A percentile compares a stretch with the other conserved stretches of the same genome.
Conservation (phyloP, 2,888 invertebrate genomes). For the Ligdia adustata region DNA sequence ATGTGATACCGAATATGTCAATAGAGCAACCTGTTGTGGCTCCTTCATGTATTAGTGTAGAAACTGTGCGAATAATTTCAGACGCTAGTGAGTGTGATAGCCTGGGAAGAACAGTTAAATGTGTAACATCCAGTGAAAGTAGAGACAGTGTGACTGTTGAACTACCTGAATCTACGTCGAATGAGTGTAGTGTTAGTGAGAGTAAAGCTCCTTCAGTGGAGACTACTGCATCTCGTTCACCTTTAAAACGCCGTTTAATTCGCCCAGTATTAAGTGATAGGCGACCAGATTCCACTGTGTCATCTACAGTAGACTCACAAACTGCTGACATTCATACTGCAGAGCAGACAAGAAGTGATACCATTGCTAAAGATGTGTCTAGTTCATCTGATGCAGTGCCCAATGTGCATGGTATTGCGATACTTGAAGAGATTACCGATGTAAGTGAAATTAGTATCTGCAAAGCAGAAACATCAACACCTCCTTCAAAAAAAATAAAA, state of each 20-base stretch:
- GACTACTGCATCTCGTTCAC: constrained; percentile 56
- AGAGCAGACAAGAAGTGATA: constrained; percentile 58
- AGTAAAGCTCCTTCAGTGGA: constrained; percentile 51
- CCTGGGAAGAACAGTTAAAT: constrained; percentile 68
- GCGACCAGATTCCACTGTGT: constrained; percentile 76
- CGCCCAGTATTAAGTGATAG: constrained; percentile 68
- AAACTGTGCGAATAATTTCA: constrained; percentile 53
- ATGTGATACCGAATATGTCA: constrained; percentile 23
- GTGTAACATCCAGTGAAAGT: constrained; percentile 74
- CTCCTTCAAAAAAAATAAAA: constrained; percentile 76
- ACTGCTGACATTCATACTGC: constrained; percentile 49
- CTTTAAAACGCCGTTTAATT: constrained; percentile 66
- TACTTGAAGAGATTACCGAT: constrained; percentile 74
- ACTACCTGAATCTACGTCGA: constrained; percentile 78
- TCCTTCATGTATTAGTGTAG: constrained; percentile 63
- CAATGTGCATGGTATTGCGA: constrained; percentile 65
- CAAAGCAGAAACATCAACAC: constrained; percentile 77
- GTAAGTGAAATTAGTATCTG: constrained; percentile 78
- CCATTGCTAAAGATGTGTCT: constrained; percentile 72
- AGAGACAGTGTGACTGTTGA: constrained; percentile 73
- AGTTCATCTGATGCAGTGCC: constrained; percentile 77
- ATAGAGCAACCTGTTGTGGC: constrained; percentile 27
- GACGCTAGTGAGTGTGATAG: constrained; percentile 59
- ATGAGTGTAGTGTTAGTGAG: constrained; percentile 75
- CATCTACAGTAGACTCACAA: constrained; percentile 74